These are phyloP conservation scores for Reticulitermes lucifugus DNA, from an alignment of 2,888 invertebrate genomes.

Conservation along the genomic window DNA sequence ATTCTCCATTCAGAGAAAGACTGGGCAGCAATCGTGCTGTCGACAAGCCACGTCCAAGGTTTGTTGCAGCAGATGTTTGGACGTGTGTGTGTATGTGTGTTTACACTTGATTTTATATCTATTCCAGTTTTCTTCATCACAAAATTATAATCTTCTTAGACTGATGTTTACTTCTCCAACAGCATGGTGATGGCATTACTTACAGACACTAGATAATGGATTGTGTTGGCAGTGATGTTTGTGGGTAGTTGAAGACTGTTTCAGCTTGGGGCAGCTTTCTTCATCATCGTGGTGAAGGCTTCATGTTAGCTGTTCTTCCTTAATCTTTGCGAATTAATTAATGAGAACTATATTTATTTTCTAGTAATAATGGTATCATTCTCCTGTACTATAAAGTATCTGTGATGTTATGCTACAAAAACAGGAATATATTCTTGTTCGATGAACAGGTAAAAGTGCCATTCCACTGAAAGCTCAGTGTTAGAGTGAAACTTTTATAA, in stretches of 20 bases:
- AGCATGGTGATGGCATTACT: conserved; percentile 40
- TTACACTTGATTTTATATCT: background rate
- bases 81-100: conserved; percentile 53
- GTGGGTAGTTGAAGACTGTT: conserved; percentile 6
- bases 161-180: conserved; percentile 12
- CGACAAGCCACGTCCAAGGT: conserved; percentile 86
- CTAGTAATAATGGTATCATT: background rate
- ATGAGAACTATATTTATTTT: background rate
- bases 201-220: background rate
- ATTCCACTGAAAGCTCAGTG: too few relatives aligned
- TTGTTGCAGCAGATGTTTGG: conserved; percentile 61
- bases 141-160: background rate
- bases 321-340: background rate
- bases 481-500: too few relatives aligned
- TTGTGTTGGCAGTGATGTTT: background rate
- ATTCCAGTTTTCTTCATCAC: conserved; percentile 32
- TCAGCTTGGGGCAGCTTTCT: conserved; percentile 9
- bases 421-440: background rate
- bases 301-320: background rate
- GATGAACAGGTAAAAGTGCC: too few relatives aligned
- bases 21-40: conserved; percentile 89
- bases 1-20: conserved; percentile 90
- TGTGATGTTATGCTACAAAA: background rate
- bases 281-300: background rate
- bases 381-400: background rate